Conservation (phyloP, 2,888 invertebrate species). For the Plagodis dolabraria region DNA sequence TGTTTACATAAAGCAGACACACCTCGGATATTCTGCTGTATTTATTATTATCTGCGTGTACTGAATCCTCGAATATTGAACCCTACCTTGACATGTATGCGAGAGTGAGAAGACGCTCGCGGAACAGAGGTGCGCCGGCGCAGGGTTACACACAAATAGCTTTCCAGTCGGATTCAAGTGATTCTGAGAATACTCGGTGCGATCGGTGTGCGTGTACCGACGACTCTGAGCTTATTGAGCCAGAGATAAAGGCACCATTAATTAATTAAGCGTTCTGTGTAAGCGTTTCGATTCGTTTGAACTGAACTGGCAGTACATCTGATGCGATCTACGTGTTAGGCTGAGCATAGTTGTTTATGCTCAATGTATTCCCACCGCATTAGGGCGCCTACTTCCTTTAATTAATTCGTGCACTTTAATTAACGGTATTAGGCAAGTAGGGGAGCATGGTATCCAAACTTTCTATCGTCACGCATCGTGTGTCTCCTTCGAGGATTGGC, state of each 20-base stretch:
- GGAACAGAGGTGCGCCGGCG: slow-evolving; percentile 71
- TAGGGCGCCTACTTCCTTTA: slow-evolving; percentile 53
- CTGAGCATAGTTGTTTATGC: slow-evolving; percentile 44
- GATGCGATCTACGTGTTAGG: slow-evolving; percentile 35
- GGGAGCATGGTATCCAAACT: slow-evolving; percentile 55
- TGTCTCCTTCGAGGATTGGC: slow-evolving; percentile 48
- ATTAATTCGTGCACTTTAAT: slow-evolving; percentile 61
- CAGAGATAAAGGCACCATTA: slow-evolving; percentile 47
- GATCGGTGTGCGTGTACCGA: slow-evolving; percentile 42
- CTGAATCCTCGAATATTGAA: slow-evolving; percentile 82
- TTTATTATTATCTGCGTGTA: slow-evolving; percentile 73
- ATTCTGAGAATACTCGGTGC: slow-evolving; percentile 67
- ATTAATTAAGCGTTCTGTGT: slow-evolving; percentile 41
- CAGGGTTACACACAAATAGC: slow-evolving; percentile 82
- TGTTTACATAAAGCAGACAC: slow-evolving; percentile 71
- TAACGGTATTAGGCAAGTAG: slow-evolving; percentile 52
- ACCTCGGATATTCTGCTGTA: slow-evolving; percentile 62
- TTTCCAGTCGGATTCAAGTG: slow-evolving; percentile 72
- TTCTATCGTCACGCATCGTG: slow-evolving; percentile 63
- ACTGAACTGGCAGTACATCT: slow-evolving; percentile 41
- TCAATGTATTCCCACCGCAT: slow-evolving; percentile 36
- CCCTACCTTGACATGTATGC: slow-evolving; percentile 84
- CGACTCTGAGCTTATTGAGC: slow-evolving; percentile 31
- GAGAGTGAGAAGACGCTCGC: slow-evolving; percentile 69
- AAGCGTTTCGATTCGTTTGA: slow-evolving; percentile 33